Percentiles rank a stretch among this genome's conserved stretches.
Evolutionary conservation across 2,797 vertebrate genomes (phyloP).

Genomic region (Phalloptychus januarius): DNA sequence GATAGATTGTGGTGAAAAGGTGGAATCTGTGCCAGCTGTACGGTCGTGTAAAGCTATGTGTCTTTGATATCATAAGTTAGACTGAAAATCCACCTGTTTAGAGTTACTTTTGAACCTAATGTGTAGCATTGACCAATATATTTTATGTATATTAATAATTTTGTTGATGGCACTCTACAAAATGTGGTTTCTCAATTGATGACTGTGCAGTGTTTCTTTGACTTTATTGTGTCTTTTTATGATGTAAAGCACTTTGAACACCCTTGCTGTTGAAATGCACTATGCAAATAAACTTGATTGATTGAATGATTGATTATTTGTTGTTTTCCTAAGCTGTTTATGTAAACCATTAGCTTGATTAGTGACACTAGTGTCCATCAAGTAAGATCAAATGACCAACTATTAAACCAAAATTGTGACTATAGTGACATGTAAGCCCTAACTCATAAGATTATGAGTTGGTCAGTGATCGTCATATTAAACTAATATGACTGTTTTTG

Average conservation of each 20-base stretch:
- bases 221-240: no score
- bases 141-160: no score
- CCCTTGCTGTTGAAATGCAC: no score
- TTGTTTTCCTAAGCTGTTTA: neutral
- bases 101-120: no score
- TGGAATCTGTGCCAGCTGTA: neutral
- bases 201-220: no score
- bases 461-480: neutral
- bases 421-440: neutral
- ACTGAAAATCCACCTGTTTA: no score
- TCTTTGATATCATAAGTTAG: neutral
- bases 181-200: no score
- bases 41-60: neutral
- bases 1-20: neutral
- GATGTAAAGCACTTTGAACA: no score
- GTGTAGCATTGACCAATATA: no score
- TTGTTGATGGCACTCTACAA: no score
- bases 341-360: neutral
- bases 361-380: neutral
- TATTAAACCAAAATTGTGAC: neutral
- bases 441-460: neutral
- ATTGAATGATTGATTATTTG: neutral
- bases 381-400: neutral
- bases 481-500: neutral
- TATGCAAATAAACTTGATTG: no score